Evolutionary conservation across 1,140 invertebrate species (phyloP).

Genomic region (Riptortus pedestris): DNA sequence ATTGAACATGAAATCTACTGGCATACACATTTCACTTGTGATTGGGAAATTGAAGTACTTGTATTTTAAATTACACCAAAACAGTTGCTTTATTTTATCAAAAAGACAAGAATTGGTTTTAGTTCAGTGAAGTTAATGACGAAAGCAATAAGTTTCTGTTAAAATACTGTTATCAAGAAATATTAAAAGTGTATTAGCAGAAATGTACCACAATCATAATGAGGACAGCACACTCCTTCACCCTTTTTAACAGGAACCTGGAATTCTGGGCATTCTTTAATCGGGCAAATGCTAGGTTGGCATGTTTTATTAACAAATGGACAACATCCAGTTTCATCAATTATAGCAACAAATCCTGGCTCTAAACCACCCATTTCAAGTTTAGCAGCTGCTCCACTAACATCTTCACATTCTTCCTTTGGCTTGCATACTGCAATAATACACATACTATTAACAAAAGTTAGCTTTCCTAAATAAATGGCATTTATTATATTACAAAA

Average conservation of each 20-base stretch:
- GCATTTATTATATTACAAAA: background rate
- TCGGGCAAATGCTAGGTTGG: slow-evolving; percentile 48
- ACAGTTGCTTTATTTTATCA: background rate
- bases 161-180: background rate
- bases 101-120: background rate
- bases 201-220: slow-evolving; percentile 50
- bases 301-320: slow-evolving; percentile 49
- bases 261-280: slow-evolving; percentile 49
- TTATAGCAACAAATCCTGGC: slow-evolving; percentile 48
- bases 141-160: background rate
- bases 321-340: slow-evolving; percentile 57
- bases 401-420: slow-evolving; percentile 49
- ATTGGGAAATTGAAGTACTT: background rate
- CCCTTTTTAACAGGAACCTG: slow-evolving; percentile 38
- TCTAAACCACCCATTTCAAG: background rate
- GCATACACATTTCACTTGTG: background rate
- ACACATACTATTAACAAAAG: no score
- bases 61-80: background rate
- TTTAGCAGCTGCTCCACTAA: slow-evolving; percentile 35
- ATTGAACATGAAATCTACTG: background rate
- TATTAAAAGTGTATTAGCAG: background rate
- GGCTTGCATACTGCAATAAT: slow-evolving; percentile 52
- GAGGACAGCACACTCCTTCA: slow-evolving; percentile 50
- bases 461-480: slow-evolving; percentile 14
- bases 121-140: background rate